Conservation (phyloP, 2,797 vertebrate species). For the Spea hammondii region DNA sequence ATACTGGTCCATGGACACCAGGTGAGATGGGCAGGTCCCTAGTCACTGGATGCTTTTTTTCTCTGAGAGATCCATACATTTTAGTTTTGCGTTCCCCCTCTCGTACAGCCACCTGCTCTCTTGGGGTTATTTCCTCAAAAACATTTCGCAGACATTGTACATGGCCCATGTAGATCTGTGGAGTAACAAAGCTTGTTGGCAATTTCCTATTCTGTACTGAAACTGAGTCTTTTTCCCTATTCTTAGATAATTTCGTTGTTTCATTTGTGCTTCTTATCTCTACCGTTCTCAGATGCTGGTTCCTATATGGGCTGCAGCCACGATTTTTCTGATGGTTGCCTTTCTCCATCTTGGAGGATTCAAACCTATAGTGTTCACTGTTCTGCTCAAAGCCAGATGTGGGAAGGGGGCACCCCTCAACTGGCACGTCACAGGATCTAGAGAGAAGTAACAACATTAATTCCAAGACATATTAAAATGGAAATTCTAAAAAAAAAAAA, state of each 20-base stretch:
- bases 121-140: conserved; percentile 31
- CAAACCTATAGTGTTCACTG: conserved; percentile 1
- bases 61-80: not conserved
- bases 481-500: not conserved
- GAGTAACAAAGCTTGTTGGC: not conserved
- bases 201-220: not conserved
- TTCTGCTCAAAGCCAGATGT: conserved; percentile 7
- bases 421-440: conserved; percentile 6
- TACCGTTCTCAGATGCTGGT: not conserved
- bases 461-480: not conserved
- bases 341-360: conserved; percentile 42
- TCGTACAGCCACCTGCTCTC: not conserved
- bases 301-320: not conserved
- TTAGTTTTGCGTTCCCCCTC: conserved; percentile 47
- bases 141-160: conserved; percentile 35
- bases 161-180: conserved; percentile 2
- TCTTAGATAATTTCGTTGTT: not conserved
- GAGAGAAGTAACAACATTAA: not conserved
- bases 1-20: conserved; percentile 63
- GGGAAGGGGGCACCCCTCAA: conserved; percentile 6
- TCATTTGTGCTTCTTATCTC: conserved; percentile 24
- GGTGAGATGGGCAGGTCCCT: conserved; percentile 44
- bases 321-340: conserved; percentile 1
- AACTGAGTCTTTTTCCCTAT: conserved; percentile 13
- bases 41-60: conserved; percentile 20